Percentiles rank a stretch among this genome's conserved stretches.
phyloP scores from a whole-genome alignment of 2,888 invertebrate species.

The Eudemis profundana region DNA sequence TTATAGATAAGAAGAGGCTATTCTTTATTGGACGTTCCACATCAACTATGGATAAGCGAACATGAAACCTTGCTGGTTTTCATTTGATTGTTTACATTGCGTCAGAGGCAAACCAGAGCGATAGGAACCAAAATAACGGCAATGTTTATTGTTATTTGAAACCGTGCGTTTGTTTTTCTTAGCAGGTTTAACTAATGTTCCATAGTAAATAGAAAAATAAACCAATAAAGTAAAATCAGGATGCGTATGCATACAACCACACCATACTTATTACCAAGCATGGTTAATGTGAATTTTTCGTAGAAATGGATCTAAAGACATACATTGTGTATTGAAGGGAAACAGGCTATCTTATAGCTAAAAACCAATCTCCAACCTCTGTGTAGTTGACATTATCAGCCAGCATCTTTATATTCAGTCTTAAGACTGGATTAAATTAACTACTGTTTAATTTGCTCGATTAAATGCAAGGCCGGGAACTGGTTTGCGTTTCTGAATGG shows the following conservation, averaged over 20 bases:
- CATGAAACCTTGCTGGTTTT: neutral
- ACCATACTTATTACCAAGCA: too few relatives aligned
- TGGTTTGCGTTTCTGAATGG: conserved; percentile 31
- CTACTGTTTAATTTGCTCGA: conserved; percentile 28
- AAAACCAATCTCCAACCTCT: too few relatives aligned
- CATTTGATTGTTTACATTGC: conserved; percentile 25
- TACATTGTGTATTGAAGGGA: too few relatives aligned
- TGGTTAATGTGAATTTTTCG: too few relatives aligned
- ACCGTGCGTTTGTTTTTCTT: conserved; percentile 32
- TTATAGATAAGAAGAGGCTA: conserved; percentile 2
- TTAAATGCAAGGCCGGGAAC: conserved; percentile 38
- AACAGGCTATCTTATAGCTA: too few relatives aligned
- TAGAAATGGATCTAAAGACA: too few relatives aligned
- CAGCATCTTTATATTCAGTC: conserved; percentile 32
- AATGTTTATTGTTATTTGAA: conserved; percentile 36
- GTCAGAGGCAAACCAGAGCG: conserved; percentile 23
- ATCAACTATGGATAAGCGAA: conserved; percentile 11
- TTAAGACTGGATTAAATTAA: conserved; percentile 28
- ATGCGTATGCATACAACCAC: too few relatives aligned
- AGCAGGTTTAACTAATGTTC: conserved; percentile 28
- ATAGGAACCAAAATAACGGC: conserved; percentile 28
- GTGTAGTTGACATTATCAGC: too few relatives aligned
- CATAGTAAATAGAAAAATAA: neutral
- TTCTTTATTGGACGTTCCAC: neutral
- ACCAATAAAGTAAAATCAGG: too few relatives aligned